phyloP scores from a whole-genome alignment of 1,140 invertebrate species.

The Saxidomus purpurata region DNA sequence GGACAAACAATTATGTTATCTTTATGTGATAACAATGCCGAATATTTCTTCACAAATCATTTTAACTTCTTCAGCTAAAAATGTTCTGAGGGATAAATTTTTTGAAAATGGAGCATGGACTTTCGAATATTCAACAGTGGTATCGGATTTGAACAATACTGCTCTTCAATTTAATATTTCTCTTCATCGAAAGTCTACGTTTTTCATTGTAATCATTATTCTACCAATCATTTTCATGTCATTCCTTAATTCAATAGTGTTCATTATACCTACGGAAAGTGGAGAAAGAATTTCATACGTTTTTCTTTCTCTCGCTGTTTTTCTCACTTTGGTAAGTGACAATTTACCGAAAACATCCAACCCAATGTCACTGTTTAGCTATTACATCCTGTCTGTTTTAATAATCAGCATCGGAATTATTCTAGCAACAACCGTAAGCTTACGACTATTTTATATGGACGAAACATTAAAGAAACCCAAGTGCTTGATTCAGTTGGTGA shows the following conservation, averaged over 20 bases:
- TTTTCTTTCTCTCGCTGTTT: conserved; percentile 23
- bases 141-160: not conserved
- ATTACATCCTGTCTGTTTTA: not conserved
- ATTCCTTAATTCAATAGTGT: conserved; percentile 1
- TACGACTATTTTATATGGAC: not conserved
- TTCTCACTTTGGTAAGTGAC: conserved; percentile 36
- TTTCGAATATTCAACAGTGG: no score
- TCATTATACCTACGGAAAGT: conserved; percentile 4
- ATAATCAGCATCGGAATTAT: not conserved
- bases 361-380: conserved; percentile 32
- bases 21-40: no score
- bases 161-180: conserved; percentile 70
- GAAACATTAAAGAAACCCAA: no score
- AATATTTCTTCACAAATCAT: no score
- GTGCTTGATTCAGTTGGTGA: no score
- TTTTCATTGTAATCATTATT: conserved; percentile 88
- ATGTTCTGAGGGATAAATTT: no score
- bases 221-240: conserved; percentile 81
- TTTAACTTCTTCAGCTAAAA: no score
- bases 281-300: conserved; percentile 46
- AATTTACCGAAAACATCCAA: conserved; percentile 33
- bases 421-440: not conserved
- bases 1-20: no score
- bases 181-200: conserved; percentile 76
- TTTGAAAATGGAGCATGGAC: no score